phyloP scores from a whole-genome alignment of 2,797 vertebrate species.

The Graptemys geographica region DNA sequence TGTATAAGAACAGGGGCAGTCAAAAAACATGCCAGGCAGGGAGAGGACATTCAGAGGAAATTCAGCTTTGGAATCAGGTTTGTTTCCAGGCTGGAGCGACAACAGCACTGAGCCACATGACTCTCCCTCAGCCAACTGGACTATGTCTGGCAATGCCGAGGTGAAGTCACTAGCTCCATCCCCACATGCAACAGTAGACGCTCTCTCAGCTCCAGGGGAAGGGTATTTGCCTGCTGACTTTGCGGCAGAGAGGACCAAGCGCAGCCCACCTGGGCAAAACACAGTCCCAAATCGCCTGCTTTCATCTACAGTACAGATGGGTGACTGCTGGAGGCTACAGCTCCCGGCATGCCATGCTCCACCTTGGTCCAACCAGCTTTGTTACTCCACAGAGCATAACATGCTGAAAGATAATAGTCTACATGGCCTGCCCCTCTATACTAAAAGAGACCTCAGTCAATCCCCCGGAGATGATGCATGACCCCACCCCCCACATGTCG shows the following conservation, averaged over 20 bases:
- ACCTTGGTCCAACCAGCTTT: not conserved
- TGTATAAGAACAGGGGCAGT: not conserved
- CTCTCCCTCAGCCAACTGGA: not conserved
- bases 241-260: not conserved
- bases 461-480: not conserved
- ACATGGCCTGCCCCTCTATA: not conserved
- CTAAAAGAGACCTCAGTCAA: not conserved
- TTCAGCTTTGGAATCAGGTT: not conserved
- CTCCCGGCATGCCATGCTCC: not conserved
- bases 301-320: not conserved
- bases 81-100: not conserved
- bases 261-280: not conserved
- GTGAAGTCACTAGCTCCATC: not conserved
- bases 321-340: not conserved
- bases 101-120: not conserved
- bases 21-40: not conserved
- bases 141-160: accelerated
- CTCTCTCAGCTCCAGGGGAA: not conserved
- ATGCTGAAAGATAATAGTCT: not conserved
- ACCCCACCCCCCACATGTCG: no score
- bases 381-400: not conserved
- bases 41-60: not conserved
- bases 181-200: not conserved
- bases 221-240: not conserved
- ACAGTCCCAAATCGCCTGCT: not conserved